These are phyloP conservation scores for Delichon dasypus DNA, from an alignment of 2,797 vertebrate species.

Conservation along the genomic window DNA sequence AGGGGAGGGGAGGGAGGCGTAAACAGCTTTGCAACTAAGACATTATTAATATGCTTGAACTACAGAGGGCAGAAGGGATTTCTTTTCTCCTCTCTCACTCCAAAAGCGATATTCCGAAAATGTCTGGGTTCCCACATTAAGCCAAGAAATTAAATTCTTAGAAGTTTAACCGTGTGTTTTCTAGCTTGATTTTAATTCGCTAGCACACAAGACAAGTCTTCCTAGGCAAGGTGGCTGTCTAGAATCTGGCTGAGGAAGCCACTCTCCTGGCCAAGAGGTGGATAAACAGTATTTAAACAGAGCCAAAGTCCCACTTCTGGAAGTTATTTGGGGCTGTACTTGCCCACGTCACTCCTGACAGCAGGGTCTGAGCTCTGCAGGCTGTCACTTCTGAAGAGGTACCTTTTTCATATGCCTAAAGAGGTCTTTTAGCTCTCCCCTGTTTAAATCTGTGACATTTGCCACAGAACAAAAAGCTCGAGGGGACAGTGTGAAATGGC, in stretches of 20 bases:
- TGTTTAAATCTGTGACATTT: neutral
- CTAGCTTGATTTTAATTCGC: neutral
- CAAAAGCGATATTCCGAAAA: conserved; percentile 36
- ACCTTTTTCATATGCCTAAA: neutral
- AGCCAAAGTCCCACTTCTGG: neutral
- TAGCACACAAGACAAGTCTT: neutral
- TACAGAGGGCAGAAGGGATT: conserved; percentile 62
- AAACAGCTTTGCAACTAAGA: conserved; percentile 64
- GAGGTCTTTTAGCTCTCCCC: neutral
- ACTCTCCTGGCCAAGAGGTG: neutral
- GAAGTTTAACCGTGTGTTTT: neutral
- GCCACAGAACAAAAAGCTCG: neutral
- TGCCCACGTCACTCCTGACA: neutral
- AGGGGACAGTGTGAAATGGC: neutral
- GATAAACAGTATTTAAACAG: neutral
- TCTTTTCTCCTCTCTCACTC: conserved; percentile 54
- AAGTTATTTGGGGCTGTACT: neutral
- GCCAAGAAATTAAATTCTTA: conserved; percentile 29
- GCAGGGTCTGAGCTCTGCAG: neutral
- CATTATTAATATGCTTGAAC: conserved; percentile 61
- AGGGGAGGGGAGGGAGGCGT: conserved; percentile 49
- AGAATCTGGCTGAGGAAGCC: conserved; percentile 6
- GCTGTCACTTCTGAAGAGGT: neutral
- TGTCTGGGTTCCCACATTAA: neutral
- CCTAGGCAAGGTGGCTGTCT: conserved; percentile 2